Percentiles rank a stretch among this genome's conserved stretches.
These are phyloP conservation scores for Xenus cinereus DNA, from an alignment of 2,113 vertebrate genomes.

Conservation along the genomic window DNA sequence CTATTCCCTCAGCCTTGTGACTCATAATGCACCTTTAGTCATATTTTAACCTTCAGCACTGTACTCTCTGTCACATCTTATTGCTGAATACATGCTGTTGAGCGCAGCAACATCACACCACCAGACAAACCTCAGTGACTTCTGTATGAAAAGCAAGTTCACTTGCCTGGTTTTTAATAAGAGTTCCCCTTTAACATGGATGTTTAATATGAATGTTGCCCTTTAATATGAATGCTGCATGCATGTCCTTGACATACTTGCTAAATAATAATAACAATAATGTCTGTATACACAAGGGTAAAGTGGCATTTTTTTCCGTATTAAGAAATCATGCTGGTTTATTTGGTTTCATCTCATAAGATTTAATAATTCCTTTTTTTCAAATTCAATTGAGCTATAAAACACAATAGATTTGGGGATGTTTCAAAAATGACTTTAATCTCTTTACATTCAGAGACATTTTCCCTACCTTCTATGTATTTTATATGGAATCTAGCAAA, in stretches of 20 bases:
- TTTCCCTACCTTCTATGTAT: background rate
- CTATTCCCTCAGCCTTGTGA: slow-evolving; percentile 49
- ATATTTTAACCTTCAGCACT: slow-evolving; percentile 55
- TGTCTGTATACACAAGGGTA: background rate
- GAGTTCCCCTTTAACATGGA: background rate
- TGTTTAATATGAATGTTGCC: background rate
- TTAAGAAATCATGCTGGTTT: background rate
- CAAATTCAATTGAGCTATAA: background rate
- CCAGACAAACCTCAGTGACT: background rate
- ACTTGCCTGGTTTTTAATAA: background rate
- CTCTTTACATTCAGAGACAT: background rate
- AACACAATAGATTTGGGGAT: background rate
- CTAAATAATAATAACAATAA: background rate
- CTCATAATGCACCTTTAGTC: slow-evolving; percentile 51
- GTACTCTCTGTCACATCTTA: slow-evolving; percentile 24
- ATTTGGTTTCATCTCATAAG: background rate
- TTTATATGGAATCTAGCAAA: background rate
- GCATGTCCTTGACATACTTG: background rate
- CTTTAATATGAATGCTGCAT: background rate
- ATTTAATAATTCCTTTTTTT: background rate
- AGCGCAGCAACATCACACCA: background rate
- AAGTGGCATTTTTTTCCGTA: background rate
- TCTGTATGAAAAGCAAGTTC: background rate
- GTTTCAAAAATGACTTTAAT: background rate
- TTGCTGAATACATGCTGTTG: background rate